Conservation (phyloP, 2,888 invertebrate species). For the Mimachlamys varia region DNA sequence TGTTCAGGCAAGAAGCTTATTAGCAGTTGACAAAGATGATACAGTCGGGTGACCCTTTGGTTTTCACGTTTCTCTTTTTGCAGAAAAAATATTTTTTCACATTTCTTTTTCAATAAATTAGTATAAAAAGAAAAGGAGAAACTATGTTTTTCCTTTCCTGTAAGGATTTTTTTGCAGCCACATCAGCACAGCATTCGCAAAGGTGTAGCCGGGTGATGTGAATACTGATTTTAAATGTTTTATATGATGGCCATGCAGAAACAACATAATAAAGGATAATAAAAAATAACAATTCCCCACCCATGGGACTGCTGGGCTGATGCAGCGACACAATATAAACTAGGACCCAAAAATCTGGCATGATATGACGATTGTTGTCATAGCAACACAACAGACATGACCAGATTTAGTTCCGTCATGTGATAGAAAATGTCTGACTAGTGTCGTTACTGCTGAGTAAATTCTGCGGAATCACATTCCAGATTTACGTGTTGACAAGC, state of each 20-base stretch:
- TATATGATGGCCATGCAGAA: constrained; percentile 34
- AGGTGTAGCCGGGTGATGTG: constrained; percentile 4
- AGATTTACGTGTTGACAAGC: constrained; percentile 31
- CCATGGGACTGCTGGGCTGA: constrained; percentile 1
- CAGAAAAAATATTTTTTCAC: constrained; percentile 18
- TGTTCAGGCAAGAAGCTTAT: neutral
- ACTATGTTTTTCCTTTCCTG: constrained; percentile 14
- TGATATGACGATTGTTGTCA: neutral
- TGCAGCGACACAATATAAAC: neutral
- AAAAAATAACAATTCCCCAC: constrained; percentile 36
- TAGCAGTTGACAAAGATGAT: neutral
- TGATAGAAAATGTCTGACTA: constrained; percentile 33
- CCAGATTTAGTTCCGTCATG: constrained; percentile 27
- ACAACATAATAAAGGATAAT: constrained; percentile 34
- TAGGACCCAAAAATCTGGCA: constrained; percentile 22
- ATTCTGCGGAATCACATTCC: constrained; percentile 34
- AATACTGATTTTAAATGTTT: constrained; percentile 31
- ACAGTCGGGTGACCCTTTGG: constrained; percentile 17
- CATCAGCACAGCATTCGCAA: neutral
- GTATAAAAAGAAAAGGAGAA: constrained; percentile 34
- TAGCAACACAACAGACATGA: constrained; percentile 19
- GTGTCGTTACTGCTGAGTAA: constrained; percentile 36
- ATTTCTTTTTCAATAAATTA: constrained; percentile 25
- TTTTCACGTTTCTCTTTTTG: constrained; percentile 9
- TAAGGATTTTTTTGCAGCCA: neutral